Evolutionary conservation across 2,888 invertebrate genomes (phyloP).

Genomic region (Venusia cambrica): DNA sequence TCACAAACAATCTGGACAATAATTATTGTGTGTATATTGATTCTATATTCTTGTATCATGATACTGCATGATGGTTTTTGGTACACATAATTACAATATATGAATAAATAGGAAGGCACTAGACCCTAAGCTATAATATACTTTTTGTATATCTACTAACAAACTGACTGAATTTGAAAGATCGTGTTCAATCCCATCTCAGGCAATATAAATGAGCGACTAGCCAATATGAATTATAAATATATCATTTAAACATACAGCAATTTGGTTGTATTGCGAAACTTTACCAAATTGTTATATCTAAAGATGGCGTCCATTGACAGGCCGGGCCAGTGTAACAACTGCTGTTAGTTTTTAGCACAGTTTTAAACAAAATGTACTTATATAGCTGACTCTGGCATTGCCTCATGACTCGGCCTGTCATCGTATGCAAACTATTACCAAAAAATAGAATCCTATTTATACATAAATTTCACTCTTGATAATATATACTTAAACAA

Average conservation of each 20-base stretch:
- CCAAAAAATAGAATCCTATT: constrained; percentile 9
- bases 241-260: constrained; percentile 11
- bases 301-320: too few relatives aligned
- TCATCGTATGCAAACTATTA: constrained; percentile 6
- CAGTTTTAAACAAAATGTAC: too few relatives aligned
- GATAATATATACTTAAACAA: constrained; percentile 36
- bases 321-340: too few relatives aligned
- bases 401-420: too few relatives aligned
- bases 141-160: constrained; percentile 55
- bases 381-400: too few relatives aligned
- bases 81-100: constrained; percentile 57
- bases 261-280: too few relatives aligned
- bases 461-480: constrained; percentile 39
- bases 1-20: too few relatives aligned
- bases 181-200: constrained; percentile 40
- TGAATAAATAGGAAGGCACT: constrained; percentile 67
- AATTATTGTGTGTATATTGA: too few relatives aligned
- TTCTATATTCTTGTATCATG: constrained; percentile 14
- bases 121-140: constrained; percentile 72
- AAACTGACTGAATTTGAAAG: constrained; percentile 45
- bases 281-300: too few relatives aligned
- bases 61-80: too few relatives aligned
- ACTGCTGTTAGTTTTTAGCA: too few relatives aligned
- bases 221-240: constrained; percentile 51
- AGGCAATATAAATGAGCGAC: constrained; percentile 58